Base-by-base conservation (phyloP, 2,888 invertebrate species). In the Conistra vaccinii region DNA sequence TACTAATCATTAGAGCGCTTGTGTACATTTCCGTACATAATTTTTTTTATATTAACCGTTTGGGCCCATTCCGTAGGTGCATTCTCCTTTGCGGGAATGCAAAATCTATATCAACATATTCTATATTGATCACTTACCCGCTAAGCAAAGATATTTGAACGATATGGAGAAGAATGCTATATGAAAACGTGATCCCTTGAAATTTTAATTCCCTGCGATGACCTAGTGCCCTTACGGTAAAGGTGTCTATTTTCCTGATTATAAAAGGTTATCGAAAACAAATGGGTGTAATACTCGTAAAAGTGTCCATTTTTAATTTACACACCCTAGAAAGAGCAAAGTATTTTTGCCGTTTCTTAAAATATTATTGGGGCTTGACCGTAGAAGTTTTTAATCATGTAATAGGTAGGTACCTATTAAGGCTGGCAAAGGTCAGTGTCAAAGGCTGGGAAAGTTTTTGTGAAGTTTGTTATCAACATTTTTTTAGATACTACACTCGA, bases 191-290 rank as follows among this genome's bases (percentile, higher is more conserved):
- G 48, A 32, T 69, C 29, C 61, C 35, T 62, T 70, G 39, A 55
- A 42, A 10, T 48, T 35, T 66, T 71, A 17, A 48, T 62, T 69
- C 7, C 39, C n/a, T 57, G 1, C 23, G 6, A 17, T 55, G 71
- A 76, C 20, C 71, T n/a, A 55, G 23, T 71, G 39, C 39, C 10
- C 45, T 55, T 42, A 26, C 17, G 14, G 20, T 17, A 55, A 69
- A 58, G 53, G 4, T 45, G 29, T 69, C 20, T 45, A 26, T 62
- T 78, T 78, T 32, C n/a, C 55, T 63, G 26, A 23, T n/a, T 62
- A 14, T 35, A 29, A 32, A 79, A 72, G 32, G n/a, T 72, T 79
- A 29, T 72, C 42, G 23, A 51, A 53, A 55, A 17, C 45, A n/a
- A 61, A 32, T n/a, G 20, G 17, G 20, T 35, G 29, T 58, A 48